Percentiles rank a stretch among this genome's conserved stretches.
Conservation (phyloP, 2,888 invertebrate species). For the Myathropa florea region DNA sequence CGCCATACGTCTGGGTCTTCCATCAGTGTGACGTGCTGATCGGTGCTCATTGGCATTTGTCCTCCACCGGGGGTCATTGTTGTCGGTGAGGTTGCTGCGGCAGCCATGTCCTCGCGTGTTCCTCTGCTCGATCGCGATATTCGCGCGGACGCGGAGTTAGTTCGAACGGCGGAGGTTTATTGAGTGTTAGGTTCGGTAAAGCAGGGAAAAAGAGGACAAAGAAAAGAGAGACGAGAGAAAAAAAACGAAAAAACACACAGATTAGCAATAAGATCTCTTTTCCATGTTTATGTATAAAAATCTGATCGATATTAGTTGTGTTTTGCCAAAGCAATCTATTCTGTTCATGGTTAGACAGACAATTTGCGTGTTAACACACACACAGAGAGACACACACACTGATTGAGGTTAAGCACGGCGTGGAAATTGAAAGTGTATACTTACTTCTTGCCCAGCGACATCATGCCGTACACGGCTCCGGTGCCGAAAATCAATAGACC, state of each 20-base stretch:
- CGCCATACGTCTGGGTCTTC: slow-evolving; percentile 97
- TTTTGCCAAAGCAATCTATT: slow-evolving; percentile 32
- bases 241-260: slow-evolving; percentile 72
- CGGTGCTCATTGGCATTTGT: slow-evolving; percentile 80
- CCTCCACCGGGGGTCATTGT: slow-evolving; percentile 83
- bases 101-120: slow-evolving; percentile 91
- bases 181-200: slow-evolving; percentile 69
- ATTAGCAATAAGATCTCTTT: slow-evolving; percentile 65
- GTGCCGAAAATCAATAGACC: slow-evolving; percentile 93
- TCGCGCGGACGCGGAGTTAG: too few species aligned
- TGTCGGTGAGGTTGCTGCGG: slow-evolving; percentile 87
- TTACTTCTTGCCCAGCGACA: slow-evolving; percentile 97
- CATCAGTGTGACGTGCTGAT: slow-evolving; percentile 91
- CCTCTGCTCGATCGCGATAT: slow-evolving; percentile 83
- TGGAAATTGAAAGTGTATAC: slow-evolving; percentile 79
- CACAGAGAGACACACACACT: background rate
- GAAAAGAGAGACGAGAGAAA: slow-evolving; percentile 72
- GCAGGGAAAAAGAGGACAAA: slow-evolving; percentile 56
- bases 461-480: slow-evolving; percentile 95
- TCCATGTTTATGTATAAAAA: slow-evolving; percentile 29
- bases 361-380: slow-evolving; percentile 52
- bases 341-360: slow-evolving; percentile 51
- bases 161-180: slow-evolving; percentile 6
- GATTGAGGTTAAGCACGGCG: background rate
- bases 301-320: slow-evolving; percentile 3